Base-by-base conservation (phyloP, 2,113 vertebrate genomes). In the Hemiscyllium ocellatum region DNA sequence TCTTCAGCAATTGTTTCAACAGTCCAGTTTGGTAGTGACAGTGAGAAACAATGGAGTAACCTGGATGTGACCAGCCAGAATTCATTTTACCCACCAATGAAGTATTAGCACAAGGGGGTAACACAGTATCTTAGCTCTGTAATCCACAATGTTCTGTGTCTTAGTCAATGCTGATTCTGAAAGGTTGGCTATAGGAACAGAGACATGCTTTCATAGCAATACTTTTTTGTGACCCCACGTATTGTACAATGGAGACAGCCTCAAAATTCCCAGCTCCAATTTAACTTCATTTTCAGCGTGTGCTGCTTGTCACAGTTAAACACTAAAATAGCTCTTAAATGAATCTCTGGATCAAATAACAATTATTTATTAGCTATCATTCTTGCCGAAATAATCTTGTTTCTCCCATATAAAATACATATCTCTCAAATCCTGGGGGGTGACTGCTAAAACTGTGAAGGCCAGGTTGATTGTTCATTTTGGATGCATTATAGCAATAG, bases 171-270 rank as follows among this genome's bases (percentile, higher is more conserved):
- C 91, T 89, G 86, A 61, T 37, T 65, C 20, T 1, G 56, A 6
- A 56, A 66, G 10, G 26, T n/a, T 91, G 52, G 61, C 37, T 68
- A 91, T 37, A 65, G 65, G 2, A 56, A 56, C 56, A 56, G 90
- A 69, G n/a, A 42, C 17, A 42, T 42, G 61, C 19, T 50, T 93
- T 93, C 61, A 66, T 37, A 19, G 24, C 65, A 94, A 94, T 42
- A 66, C 61, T 65, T 94, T 94, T 94, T 33, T 69, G n/a, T 94
- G 91, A 68, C 61, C 61, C 66, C 91, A 94, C 47, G 91, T 69
- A 94, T 20, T 94, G 65, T 42, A n/a, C 37, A 22, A 2, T 13
- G 19, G 47, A 37, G 66, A 66, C 6, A 68, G 91, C 4, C 24
- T 4, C 10, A 89, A 12, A 19, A 42, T 42, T 20, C 76, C 76